phyloP scores from a whole-genome alignment of 2,113 vertebrate species.

The Nibea coibor region DNA sequence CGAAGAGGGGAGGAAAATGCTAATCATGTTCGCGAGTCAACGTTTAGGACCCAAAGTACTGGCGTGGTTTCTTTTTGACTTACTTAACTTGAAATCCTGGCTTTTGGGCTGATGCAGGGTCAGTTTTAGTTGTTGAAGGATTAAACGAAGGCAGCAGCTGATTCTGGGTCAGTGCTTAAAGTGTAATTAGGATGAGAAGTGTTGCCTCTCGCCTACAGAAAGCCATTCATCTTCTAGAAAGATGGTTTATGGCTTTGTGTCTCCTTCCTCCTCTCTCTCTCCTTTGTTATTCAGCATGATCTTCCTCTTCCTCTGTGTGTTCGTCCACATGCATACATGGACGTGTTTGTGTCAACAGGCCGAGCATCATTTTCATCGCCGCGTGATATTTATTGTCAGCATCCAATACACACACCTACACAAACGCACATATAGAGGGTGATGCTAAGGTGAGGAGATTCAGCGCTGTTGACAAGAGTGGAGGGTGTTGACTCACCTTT shows the following conservation, averaged over 20 bases:
- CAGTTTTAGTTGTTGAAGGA: conserved; percentile 7
- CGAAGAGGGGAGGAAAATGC: background rate
- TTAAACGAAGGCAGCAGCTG: conserved; percentile 28
- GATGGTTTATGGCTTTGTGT: background rate
- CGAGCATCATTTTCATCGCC: background rate
- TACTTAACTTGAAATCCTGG: background rate
- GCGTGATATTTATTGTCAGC: conserved; percentile 7
- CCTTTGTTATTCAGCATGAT: background rate
- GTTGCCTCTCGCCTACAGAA: conserved; percentile 36
- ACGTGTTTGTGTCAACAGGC: background rate
- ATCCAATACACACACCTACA: background rate
- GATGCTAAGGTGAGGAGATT: conserved; percentile 42
- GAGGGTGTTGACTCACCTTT: conserved; percentile 53
- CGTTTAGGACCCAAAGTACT: background rate
- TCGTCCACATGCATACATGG: background rate
- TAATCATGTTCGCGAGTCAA: conserved; percentile 26
- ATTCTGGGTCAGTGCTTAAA: conserved; percentile 49
- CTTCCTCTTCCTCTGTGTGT: background rate
- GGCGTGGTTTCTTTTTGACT: background rate
- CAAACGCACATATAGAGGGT: background rate
- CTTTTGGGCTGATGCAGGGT: conserved; percentile 1
- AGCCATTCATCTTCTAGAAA: conserved; percentile 42
- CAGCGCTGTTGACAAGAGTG: conserved; percentile 39
- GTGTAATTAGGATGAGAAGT: conserved; percentile 50
- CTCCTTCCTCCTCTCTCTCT: background rate